Base-by-base conservation (phyloP, 2,888 invertebrate species). In the Epinotia demarniana region DNA sequence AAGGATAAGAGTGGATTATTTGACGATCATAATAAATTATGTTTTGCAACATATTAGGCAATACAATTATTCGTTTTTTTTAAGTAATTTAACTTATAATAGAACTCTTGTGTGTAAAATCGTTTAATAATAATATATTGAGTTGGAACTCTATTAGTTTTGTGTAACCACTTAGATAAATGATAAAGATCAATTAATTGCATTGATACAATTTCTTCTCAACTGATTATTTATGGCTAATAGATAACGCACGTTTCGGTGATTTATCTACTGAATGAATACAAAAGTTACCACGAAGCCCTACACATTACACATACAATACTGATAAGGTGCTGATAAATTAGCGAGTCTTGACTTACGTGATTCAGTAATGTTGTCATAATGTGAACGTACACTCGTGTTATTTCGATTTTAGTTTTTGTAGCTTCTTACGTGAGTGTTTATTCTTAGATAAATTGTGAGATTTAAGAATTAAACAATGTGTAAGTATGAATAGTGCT, bases 401-500 rank as follows among this genome's bases (percentile, higher is more conserved):
- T 33, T 6, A 19, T 12, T 57, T 3, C 8, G 55, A 16, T 16
- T 13, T 16, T 53, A 5, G 53, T 13, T 53, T 16, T 16, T 13
- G 16, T 27, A 11, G 4, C 18, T 58, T 58, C 19, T 2, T 5
- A 3, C 12, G 18, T 13, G 49, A 2, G 23, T 66, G 27, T 66
- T 33, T n/a, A 16, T 64, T 39, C 9, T n/a, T 46, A 39, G 3
- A 27, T 27, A 9, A 18, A 13, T 5, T 46, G 16, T 11, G 18
- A 27, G 27, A 33, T 46, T 63, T 53, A 0, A n/a, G 66, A 33
- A n/a, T 0, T n/a, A 19, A 13, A 73, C 67, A 27, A 73, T 77
- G 57, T 62, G 75, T 70, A 69, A 77, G 27, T 72, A 69, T 76
- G 77, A 75, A 70, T 72, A 39, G 57, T 78, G 79, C 77, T 82